These are phyloP conservation scores for Centruroides sculpturatus DNA, from an alignment of 1,140 invertebrate species.

Conservation along the genomic window DNA sequence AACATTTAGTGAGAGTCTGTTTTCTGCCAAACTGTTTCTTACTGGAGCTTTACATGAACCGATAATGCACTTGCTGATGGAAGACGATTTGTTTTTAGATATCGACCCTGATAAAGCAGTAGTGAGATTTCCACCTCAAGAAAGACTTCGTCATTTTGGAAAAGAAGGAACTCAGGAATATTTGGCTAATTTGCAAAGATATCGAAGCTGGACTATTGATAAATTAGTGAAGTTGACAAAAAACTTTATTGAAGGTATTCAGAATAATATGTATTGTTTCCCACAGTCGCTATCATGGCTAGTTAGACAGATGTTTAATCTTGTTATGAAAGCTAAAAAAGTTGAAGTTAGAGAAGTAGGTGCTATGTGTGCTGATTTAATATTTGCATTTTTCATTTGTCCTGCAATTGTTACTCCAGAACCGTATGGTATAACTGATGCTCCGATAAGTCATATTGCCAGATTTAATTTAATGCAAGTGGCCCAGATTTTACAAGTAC, in stretches of 20 bases:
- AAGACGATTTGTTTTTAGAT: constrained; percentile 83
- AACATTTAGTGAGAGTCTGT: constrained; percentile 75
- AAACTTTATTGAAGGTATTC: constrained; percentile 67
- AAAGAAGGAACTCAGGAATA: constrained; percentile 53
- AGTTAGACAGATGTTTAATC: constrained; percentile 38
- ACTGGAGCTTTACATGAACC: constrained; percentile 80
- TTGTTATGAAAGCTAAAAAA: constrained; percentile 29
- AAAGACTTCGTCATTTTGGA: constrained; percentile 63
- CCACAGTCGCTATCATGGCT: constrained; percentile 52
- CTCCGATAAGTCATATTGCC: constrained; percentile 66
- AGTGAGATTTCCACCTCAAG: constrained; percentile 51
- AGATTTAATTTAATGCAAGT: constrained; percentile 79
- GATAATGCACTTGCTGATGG: constrained; percentile 80
- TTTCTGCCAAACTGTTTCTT: constrained; percentile 80
- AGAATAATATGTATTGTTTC: constrained; percentile 80
- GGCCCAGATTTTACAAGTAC: constrained; percentile 73
- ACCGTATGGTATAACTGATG: constrained; percentile 85
- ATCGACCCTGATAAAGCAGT: constrained; percentile 77
- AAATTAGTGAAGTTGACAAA: constrained; percentile 64
- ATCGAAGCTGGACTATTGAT: constrained; percentile 60
- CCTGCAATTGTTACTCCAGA: constrained; percentile 93
- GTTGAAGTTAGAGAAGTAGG: constrained; percentile 39
- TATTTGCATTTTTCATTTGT: constrained; percentile 89
- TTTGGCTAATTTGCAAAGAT: constrained; percentile 50
- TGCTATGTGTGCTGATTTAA: constrained; percentile 76